These are phyloP conservation scores for Sus cebifrons DNA, from an alignment of 2,797 vertebrate species.

Conservation along the genomic window DNA sequence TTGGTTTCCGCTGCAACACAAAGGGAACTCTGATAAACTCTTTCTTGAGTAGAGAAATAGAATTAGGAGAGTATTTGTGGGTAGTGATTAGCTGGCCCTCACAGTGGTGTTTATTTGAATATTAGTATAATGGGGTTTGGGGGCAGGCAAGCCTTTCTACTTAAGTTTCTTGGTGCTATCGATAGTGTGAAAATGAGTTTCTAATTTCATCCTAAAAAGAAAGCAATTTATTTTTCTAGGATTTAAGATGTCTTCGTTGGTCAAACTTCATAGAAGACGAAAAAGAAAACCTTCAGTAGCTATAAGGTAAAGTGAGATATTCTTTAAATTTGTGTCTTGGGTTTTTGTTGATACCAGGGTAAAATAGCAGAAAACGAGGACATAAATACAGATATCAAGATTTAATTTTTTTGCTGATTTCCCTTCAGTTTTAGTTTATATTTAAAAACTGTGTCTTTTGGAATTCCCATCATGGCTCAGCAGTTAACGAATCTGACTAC, in stretches of 20 bases:
- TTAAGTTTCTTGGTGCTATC: neutral
- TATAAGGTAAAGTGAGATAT: constrained; percentile 89
- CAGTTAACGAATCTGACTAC: too few relatives aligned
- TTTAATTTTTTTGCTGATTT: constrained; percentile 32
- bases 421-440: neutral
- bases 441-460: constrained; percentile 2
- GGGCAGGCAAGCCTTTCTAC: neutral
- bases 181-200: constrained; percentile 47
- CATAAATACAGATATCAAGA: neutral
- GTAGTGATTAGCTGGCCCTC: neutral
- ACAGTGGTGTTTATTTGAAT: neutral
- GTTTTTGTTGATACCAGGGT: neutral
- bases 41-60: neutral
- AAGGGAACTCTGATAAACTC: neutral
- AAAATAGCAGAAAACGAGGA: constrained; percentile 27
- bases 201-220: constrained; percentile 1
- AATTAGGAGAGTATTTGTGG: neutral
- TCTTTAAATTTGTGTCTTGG: constrained; percentile 9
- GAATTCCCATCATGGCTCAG: too few relatives aligned
- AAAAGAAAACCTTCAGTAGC: constrained; percentile 87
- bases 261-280: constrained; percentile 86
- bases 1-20: too few relatives aligned
- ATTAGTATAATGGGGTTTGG: neutral
- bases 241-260: constrained; percentile 90
- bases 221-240: constrained; percentile 70